phyloP scores from a whole-genome alignment of 1,140 invertebrate genomes.

The Arion vulgaris region DNA sequence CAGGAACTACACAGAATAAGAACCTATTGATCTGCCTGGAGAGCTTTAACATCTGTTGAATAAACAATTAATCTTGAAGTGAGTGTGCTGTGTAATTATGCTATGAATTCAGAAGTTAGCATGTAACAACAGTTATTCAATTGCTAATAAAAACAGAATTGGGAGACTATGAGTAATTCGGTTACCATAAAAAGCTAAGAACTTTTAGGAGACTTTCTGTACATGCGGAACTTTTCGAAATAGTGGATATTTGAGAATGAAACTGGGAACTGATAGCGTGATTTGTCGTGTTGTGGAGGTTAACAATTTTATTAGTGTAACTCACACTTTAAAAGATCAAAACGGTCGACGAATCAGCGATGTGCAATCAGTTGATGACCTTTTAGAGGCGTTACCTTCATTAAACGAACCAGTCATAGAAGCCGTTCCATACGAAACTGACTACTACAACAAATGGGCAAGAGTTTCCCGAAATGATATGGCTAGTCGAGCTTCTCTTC shows the following conservation, averaged over 20 bases:
- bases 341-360: neutral
- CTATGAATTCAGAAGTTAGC: no score
- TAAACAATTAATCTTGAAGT: no score
- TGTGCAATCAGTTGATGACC: neutral
- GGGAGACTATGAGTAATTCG: no score
- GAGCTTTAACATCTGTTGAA: no score
- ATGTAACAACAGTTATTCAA: no score
- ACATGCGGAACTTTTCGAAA: neutral
- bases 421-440: neutral
- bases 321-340: neutral
- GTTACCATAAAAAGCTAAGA: no score
- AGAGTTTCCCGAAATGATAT: neutral
- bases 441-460: neutral
- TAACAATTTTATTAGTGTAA: neutral
- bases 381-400: neutral
- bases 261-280: neutral
- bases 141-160: no score
- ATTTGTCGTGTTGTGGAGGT: neutral
- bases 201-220: no score
- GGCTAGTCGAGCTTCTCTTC: neutral
- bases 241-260: neutral
- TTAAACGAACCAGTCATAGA: neutral
- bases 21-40: no score
- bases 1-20: no score
- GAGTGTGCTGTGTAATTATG: no score